phyloP scores from a whole-genome alignment of 2,888 invertebrate genomes.

The Limnephilus rhombicus region DNA sequence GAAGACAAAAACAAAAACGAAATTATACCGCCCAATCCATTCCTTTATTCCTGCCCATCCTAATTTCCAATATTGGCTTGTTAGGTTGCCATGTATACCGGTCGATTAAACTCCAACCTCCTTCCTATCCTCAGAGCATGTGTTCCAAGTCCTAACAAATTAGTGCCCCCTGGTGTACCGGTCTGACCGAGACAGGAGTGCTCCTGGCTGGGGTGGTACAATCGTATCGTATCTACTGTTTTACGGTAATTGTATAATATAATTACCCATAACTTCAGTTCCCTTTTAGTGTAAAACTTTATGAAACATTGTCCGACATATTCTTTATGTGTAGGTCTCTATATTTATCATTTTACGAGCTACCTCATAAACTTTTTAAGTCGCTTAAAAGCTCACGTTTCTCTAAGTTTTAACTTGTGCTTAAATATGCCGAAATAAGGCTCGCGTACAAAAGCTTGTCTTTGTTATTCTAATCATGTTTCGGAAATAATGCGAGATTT shows the following conservation, averaged over 20 bases:
- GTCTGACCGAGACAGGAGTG: too few species aligned
- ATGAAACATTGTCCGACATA: not conserved
- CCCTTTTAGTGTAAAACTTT: not conserved
- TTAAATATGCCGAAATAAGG: not conserved
- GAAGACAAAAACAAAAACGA: too few species aligned
- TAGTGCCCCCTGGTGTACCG: too few species aligned
- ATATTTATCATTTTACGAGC: not conserved
- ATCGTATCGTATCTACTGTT: not conserved
- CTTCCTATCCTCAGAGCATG: too few species aligned
- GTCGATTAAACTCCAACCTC: too few species aligned
- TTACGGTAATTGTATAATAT: not conserved
- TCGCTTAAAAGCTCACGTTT: not conserved
- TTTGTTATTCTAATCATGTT: not conserved
- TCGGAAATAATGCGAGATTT: not conserved
- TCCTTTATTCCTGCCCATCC: too few species aligned
- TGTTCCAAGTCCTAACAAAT: too few species aligned
- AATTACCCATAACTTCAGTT: not conserved
- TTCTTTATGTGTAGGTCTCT: not conserved
- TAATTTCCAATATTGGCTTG: too few species aligned
- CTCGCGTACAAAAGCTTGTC: not conserved
- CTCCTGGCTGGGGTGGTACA: too few species aligned
- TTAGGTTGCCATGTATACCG: too few species aligned
- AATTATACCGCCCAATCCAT: too few species aligned
- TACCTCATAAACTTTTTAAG: not conserved
- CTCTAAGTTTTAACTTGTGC: not conserved